Percentiles rank a stretch among this genome's conserved stretches.
Evolutionary conservation across 92 coral and sea anemone genomes (phyloP).

Genomic region (Bergia sp.): DNA sequence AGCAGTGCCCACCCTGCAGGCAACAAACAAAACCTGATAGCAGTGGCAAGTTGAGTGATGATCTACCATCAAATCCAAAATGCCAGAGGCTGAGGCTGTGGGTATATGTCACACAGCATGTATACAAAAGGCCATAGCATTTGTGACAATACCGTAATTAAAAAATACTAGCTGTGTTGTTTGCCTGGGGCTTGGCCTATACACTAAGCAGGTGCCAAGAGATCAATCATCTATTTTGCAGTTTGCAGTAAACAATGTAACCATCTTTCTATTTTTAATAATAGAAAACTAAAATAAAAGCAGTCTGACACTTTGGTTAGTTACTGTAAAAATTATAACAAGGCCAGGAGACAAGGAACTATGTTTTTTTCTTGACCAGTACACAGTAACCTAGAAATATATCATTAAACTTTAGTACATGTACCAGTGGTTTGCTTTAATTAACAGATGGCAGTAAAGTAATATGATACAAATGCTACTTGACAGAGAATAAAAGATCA

Average conservation of each 20-base stretch:
- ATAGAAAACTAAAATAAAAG: background rate
- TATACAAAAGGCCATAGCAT: background rate
- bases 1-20: background rate
- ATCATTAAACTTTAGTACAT: no score
- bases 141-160: background rate
- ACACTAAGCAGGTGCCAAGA: background rate
- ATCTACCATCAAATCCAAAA: no score
- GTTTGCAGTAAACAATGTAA: conserved; percentile 4
- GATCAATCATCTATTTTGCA: background rate
- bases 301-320: background rate
- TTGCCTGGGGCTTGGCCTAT: background rate
- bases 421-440: no score
- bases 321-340: background rate
- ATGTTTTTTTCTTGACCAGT: background rate
- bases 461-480: background rate
- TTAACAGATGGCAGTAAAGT: background rate
- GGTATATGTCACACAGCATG: background rate
- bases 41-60: background rate
- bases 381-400: background rate
- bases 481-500: background rate
- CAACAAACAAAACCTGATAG: background rate
- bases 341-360: background rate
- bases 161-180: no score
- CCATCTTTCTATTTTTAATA: background rate
- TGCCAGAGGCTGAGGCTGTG: background rate